Conservation (phyloP, 2,113 vertebrate species). For the Oreochromis tanganicae region DNA sequence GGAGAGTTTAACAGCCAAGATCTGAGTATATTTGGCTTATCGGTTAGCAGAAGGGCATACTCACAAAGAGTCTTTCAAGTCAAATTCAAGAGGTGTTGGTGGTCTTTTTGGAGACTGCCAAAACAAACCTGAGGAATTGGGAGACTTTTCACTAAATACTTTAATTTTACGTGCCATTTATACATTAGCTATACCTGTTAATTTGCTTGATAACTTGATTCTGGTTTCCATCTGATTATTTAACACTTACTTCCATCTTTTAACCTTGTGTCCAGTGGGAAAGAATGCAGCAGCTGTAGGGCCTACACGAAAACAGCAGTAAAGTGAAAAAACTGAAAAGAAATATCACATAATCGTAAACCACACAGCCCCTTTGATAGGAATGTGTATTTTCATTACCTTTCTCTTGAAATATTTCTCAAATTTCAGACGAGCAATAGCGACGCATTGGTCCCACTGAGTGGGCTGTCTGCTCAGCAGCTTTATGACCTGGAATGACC, state of each 20-base stretch:
- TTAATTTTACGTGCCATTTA: neutral
- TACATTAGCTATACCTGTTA: neutral
- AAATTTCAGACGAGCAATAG: slow-evolving; percentile 90
- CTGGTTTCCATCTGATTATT: neutral
- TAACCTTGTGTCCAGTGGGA: slow-evolving; percentile 91
- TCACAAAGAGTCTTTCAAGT: slow-evolving; percentile 88
- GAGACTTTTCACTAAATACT: neutral
- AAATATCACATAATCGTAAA: neutral
- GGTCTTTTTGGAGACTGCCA: slow-evolving; percentile 99
- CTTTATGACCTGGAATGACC: slow-evolving; percentile 93
- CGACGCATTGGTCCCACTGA: slow-evolving; percentile 85
- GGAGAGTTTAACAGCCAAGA: neutral
- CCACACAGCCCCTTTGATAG: neutral
- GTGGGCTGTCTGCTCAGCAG: slow-evolving; percentile 86
- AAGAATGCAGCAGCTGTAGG: slow-evolving; percentile 91
- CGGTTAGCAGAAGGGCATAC: slow-evolving; percentile 46
- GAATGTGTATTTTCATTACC: slow-evolving; percentile 64
- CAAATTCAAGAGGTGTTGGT: slow-evolving; percentile 88
- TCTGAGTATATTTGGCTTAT: neutral
- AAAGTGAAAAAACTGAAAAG: neutral
- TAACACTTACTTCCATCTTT: slow-evolving; percentile 94
- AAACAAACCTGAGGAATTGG: slow-evolving; percentile 83
- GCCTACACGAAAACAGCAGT: slow-evolving; percentile 71
- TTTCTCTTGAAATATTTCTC: slow-evolving; percentile 99
- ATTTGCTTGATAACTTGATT: neutral